Conservation (phyloP, 1,140 invertebrate species). For the Drosophila melanogaster region Release_6_plus_ISO1_MT NT_037436.4:3422001-3422500, state of each 20-base stretch:
- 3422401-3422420: constrained; percentile 52
- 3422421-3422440: constrained; percentile 54
- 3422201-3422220: too few relatives aligned
- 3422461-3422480: constrained; percentile 20
- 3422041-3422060: constrained; percentile 52
- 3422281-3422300: too few relatives aligned
- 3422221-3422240: too few relatives aligned
- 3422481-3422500: constrained; percentile 42
- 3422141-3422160: too few relatives aligned
- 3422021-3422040: constrained; percentile 67
- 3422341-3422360: neutral
- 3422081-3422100: constrained; percentile 2
- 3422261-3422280: too few relatives aligned
- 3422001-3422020: constrained; percentile 60
- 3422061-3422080: constrained; percentile 67
- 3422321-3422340: neutral
- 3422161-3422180: too few relatives aligned
- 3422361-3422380: constrained; percentile 15
- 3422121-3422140: too few relatives aligned
- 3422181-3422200: too few relatives aligned
- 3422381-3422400: constrained; percentile 22
- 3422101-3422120: constrained; percentile 5
- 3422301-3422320: too few relatives aligned
- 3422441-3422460: constrained; percentile 2
- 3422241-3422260: too few relatives aligned